Percentiles rank a stretch among this genome's conserved stretches.
Conservation (phyloP, 2,888 invertebrate genomes). For the Aromia moschata region DNA sequence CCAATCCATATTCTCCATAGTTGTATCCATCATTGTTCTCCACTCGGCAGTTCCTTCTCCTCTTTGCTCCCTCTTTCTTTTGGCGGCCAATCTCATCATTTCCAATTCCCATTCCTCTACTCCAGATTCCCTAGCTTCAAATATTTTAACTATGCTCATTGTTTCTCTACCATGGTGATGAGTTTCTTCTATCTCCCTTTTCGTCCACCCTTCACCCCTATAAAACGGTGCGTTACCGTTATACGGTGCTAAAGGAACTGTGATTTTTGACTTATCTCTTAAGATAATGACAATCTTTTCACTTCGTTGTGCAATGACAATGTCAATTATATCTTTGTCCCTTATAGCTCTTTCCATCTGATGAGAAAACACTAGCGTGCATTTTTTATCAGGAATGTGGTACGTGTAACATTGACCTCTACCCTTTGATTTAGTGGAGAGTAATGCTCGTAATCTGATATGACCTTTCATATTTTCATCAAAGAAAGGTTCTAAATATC, state of each 20-base stretch:
- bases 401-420: conserved; percentile 74
- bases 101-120: conserved; percentile 60
- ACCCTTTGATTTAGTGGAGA: conserved; percentile 68
- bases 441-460: conserved; percentile 56
- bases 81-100: conserved; percentile 58
- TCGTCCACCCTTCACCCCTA: conserved; percentile 78
- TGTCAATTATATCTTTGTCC: conserved; percentile 79
- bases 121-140: conserved; percentile 58
- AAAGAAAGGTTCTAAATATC: conserved; percentile 57
- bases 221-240: conserved; percentile 65
- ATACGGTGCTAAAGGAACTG: conserved; percentile 66
- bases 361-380: conserved; percentile 77
- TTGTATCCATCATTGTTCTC: conserved; percentile 57
- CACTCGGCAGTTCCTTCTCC: conserved; percentile 58
- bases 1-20: conserved; percentile 57
- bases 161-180: conserved; percentile 60
- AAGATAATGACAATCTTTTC: conserved; percentile 77
- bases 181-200: conserved; percentile 66
- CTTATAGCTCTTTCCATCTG: conserved; percentile 80
- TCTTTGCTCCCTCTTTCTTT: conserved; percentile 55
- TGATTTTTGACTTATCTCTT: conserved; percentile 75
- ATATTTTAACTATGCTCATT: conserved; percentile 72
- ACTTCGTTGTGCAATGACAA: conserved; percentile 78
- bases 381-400: conserved; percentile 75
- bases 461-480: conserved; percentile 59